Conservation (phyloP, 2,888 invertebrate genomes). For the Bursaphelenchus okinawaensis region DNA sequence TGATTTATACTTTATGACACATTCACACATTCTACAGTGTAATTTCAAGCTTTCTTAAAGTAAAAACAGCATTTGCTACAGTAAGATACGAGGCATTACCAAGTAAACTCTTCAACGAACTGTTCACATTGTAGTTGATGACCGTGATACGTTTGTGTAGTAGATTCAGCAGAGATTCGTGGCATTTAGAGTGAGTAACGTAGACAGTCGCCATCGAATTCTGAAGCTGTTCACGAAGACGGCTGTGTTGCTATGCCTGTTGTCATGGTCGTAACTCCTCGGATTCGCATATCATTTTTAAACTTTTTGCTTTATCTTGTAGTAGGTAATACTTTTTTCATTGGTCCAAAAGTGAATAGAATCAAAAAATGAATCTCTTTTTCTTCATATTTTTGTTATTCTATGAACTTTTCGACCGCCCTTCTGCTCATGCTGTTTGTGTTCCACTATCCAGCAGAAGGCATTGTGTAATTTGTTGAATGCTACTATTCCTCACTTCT, state of each 20-base stretch:
- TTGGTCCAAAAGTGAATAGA: too few relatives aligned
- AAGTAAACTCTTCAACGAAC: slow-evolving; percentile 5
- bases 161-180: not conserved
- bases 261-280: not conserved
- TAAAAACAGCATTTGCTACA: too few relatives aligned
- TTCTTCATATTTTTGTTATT: not conserved
- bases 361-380: not conserved
- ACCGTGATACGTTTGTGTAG: not conserved
- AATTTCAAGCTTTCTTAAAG: too few relatives aligned
- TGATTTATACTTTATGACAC: slow-evolving; percentile 1
- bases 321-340: not conserved
- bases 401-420: not conserved
- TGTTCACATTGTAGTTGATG: not conserved
- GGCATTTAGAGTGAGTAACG: slow-evolving; percentile 3
- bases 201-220: slow-evolving; percentile 7
- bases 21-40: too few relatives aligned
- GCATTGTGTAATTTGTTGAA: not conserved
- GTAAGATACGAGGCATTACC: not conserved
- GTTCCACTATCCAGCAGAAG: not conserved
- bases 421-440: not conserved
- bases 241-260: not conserved
- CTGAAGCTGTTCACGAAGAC: too few relatives aligned
- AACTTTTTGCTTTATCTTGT: not conserved
- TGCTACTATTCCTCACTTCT: not conserved
- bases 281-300: not conserved